These are phyloP conservation scores for Drosophila sulfurigaster DNA, from an alignment of 1,140 invertebrate species.

Conservation along the genomic window DNA sequence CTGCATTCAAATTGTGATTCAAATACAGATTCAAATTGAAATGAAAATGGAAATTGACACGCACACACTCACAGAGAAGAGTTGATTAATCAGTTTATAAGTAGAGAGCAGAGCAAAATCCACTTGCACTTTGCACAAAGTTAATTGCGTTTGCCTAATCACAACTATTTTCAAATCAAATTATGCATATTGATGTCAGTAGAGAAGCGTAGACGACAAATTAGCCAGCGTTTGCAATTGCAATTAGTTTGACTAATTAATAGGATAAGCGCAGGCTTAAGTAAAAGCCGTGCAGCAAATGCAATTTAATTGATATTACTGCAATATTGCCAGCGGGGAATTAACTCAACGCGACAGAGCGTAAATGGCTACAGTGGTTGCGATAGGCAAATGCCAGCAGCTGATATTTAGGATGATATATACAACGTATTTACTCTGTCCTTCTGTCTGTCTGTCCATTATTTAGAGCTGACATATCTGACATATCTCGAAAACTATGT, in stretches of 20 bases:
- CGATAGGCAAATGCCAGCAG: no score
- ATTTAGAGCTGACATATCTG: no score
- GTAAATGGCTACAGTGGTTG: no score
- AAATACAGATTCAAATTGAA: background rate
- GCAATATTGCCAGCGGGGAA: background rate
- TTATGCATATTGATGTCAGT: background rate
- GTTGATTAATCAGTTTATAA: background rate
- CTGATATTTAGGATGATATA: no score
- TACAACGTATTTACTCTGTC: no score
- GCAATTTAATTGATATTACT: background rate
- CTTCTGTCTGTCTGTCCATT: no score
- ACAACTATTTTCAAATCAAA: background rate
- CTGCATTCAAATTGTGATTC: conserved; percentile 1
- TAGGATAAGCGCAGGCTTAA: background rate
- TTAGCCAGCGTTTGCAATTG: background rate
- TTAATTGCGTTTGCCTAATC: background rate
- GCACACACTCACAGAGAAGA: background rate
- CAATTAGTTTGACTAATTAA: conserved; percentile 1
- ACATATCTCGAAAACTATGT: no score
- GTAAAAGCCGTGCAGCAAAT: background rate
- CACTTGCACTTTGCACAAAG: background rate
- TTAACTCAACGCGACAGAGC: background rate
- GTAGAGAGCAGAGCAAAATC: background rate
- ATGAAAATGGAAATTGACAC: conserved; percentile 8
- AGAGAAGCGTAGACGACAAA: background rate